Base-by-base conservation (phyloP, 2,888 invertebrate genomes). In the Lycia hirtaria region DNA sequence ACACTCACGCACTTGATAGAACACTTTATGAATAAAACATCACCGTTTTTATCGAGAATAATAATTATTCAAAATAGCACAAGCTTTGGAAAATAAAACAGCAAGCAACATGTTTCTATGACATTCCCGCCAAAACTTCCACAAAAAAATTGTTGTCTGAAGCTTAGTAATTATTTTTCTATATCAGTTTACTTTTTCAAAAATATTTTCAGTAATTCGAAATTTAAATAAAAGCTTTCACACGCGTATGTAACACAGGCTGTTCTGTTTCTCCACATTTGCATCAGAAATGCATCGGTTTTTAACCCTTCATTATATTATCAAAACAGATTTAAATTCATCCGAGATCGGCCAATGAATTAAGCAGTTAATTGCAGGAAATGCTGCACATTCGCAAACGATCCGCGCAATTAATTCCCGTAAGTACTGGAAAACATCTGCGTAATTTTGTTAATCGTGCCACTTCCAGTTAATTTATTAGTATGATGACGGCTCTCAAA, bases 341-440 rank as follows among this genome's bases (percentile, higher is more conserved):
- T 30, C 41, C 15, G 26, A 38, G 52, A 53, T 53, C 52, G 22
- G 15, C 19, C 57, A 37, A 32, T 52, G 52, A 53, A 53, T 54
- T 47, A 75, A 72, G 71, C 57, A 43, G 51, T 65, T 70, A 73
- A 72, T 67, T 62, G 58, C 65, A 61, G 74, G 75, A 71, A 75
- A 68, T 65, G 62, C 52, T 41, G 37, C 5, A 50, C 66, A 56
- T 58, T 43, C 22, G 57, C 37, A 38, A 58, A 32, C 56, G 45
- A 59, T 57, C 63, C 50, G 52, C 26, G 64, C 57, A 64, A 72
- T 72, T 71, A 72, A 68, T 41, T 56, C 54, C 49, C 47, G 51
- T 75, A n/a, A n/a, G n/a, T n/a, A 72, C 73, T 48, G 20, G 66
- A 73, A 76, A 76, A 64, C 67, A 64, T 65, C 60, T 62, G 60